These are phyloP conservation scores for Leptarthrus brevirostris DNA, from an alignment of 2,888 invertebrate genomes.

Conservation along the genomic window DNA sequence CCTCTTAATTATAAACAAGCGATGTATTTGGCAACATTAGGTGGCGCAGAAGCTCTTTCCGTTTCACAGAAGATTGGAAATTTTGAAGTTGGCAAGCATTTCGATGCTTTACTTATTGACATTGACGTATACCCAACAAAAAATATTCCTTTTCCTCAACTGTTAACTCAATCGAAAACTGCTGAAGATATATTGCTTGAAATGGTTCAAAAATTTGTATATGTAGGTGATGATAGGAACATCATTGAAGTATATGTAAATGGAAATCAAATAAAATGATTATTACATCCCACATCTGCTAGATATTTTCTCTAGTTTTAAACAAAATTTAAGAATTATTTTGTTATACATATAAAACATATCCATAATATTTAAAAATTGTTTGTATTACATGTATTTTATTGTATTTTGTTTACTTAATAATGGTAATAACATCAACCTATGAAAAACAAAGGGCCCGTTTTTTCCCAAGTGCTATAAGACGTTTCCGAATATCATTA, in stretches of 20 bases:
- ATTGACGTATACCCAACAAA: slow-evolving; percentile 71
- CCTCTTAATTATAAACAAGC: slow-evolving; percentile 80
- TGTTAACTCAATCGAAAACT: slow-evolving; percentile 56
- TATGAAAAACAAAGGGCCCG: too few species aligned
- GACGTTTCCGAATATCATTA: too few species aligned
- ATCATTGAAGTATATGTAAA: slow-evolving; percentile 80
- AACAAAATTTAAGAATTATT: too few species aligned
- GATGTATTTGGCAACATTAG: slow-evolving; percentile 86
- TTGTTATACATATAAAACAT: too few species aligned
- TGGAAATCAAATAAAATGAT: slow-evolving; percentile 71
- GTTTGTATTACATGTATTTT: too few species aligned
- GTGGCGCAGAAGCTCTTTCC: slow-evolving; percentile 85
- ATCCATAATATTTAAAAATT: too few species aligned
- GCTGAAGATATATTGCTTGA: slow-evolving; percentile 70
- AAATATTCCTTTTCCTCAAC: slow-evolving; percentile 63
- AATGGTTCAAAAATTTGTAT: slow-evolving; percentile 80
- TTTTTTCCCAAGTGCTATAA: too few species aligned
- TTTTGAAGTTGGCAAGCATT: slow-evolving; percentile 83
- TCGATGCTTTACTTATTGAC: slow-evolving; percentile 86
- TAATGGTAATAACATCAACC: too few species aligned
- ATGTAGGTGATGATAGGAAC: slow-evolving; percentile 86
- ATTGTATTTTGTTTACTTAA: too few species aligned
- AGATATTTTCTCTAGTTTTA: too few species aligned
- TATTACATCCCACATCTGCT: too few species aligned
- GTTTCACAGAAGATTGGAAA: slow-evolving; percentile 82